Percentiles rank a stretch among this genome's conserved stretches.
phyloP scores from a whole-genome alignment of 2,113 vertebrate species.

The Rhombomys opimus region DNA sequence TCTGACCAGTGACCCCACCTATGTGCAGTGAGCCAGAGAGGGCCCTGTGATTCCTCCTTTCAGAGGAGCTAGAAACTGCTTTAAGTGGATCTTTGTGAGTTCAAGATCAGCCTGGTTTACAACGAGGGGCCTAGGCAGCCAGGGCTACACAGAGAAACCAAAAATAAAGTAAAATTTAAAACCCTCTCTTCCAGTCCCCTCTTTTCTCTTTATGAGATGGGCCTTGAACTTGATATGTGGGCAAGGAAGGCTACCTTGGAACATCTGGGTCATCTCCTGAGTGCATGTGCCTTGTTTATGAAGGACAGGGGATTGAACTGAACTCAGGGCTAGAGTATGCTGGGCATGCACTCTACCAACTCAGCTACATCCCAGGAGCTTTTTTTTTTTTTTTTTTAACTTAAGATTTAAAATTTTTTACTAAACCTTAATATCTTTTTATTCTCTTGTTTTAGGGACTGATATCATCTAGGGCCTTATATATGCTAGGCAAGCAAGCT shows the following conservation, averaged over 20 bases:
- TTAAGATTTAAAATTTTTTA: background rate
- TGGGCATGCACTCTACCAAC: background rate
- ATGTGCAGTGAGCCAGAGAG: too few relatives aligned
- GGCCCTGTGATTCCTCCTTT: too few relatives aligned
- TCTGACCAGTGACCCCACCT: too few relatives aligned
- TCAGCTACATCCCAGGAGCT: background rate
- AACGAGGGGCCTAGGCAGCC: too few relatives aligned
- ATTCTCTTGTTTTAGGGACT: background rate
- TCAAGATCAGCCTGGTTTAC: too few relatives aligned
- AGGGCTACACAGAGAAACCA: too few relatives aligned
- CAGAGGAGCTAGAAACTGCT: too few relatives aligned
- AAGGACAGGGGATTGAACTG: background rate
- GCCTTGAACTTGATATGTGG: background rate
- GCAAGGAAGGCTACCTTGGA: background rate
- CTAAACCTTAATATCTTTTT: background rate
- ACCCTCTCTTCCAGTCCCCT: background rate
- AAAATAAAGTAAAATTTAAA: too few relatives aligned
- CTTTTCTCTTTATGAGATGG: background rate
- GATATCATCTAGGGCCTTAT: background rate
- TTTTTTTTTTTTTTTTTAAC: background rate
- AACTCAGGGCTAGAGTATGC: background rate
- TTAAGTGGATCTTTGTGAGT: too few relatives aligned
- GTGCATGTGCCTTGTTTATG: background rate
- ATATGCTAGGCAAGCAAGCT: background rate
- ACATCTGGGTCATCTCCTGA: too few relatives aligned